These are phyloP conservation scores for Crotalus viridis DNA, from an alignment of 2,113 vertebrate genomes.

Conservation along the genomic window DNA sequence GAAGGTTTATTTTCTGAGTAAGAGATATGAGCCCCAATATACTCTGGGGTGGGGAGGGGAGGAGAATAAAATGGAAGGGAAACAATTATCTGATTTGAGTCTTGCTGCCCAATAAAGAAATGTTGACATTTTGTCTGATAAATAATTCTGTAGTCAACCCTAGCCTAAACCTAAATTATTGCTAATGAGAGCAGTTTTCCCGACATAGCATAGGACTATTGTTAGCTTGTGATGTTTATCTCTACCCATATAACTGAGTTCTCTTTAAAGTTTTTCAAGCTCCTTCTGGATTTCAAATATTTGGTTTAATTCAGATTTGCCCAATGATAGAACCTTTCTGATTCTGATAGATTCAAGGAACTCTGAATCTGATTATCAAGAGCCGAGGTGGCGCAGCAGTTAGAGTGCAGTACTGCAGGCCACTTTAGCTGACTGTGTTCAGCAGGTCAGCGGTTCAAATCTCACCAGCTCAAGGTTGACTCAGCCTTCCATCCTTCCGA, in stretches of 20 bases:
- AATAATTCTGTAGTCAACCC: accelerated
- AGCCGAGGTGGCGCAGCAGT: no score
- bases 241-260: not conserved
- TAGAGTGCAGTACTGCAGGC: no score
- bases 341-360: not conserved
- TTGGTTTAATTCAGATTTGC: not conserved
- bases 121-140: not conserved
- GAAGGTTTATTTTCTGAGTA: not conserved
- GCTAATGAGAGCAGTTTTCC: not conserved
- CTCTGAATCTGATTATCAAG: not conserved
- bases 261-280: not conserved
- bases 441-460: no score
- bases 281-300: not conserved
- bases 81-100: not conserved
- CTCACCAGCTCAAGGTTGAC: no score
- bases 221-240: not conserved
- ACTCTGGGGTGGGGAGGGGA: not conserved
- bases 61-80: not conserved
- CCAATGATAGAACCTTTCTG: not conserved
- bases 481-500: no score
- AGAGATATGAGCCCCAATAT: not conserved
- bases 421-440: no score
- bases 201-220: not conserved
- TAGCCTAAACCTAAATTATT: not conserved
- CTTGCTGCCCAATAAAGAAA: not conserved